Evolutionary conservation across 2,113 vertebrate genomes (phyloP), one percentile per base, ranked within the genome.

Genomic region (Pipra filicauda): DNA sequence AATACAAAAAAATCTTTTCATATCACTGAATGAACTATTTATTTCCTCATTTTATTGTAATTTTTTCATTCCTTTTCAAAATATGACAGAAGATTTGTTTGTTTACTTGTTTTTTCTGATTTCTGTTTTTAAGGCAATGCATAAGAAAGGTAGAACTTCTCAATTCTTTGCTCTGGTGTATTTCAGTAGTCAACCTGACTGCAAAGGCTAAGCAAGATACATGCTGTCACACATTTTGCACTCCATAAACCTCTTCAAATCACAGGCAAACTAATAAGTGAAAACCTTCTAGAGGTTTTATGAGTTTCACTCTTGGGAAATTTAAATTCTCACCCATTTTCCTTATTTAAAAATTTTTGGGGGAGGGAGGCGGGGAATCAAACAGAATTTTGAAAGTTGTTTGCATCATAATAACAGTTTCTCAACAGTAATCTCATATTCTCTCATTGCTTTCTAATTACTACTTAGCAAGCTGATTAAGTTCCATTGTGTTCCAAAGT

Each of bases 401-500:
- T 98, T 97, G 93, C 91, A 93, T 97, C 94, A 96, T 95, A 98
- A 96, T 95, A 97, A 96, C 78, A 75, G 41, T 94, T 98, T 97
- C 85, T 97, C 88, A 92, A 85, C 83, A 96, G 86, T 96, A 97
- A 98, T 97, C 93, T 96, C 95, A 94, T 96, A 97, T 96, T 97
- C 93, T 97, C 85, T 97, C 95, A 96, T 89, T 97, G 91, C 96
- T 88, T 97, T 96, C 97, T 98, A 98, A 98, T 98, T 98, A 98
- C 97, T 97, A 97, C 96, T 98, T 98, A 98, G 97, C 93, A 97
- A 98, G 96, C 93, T 97, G 98, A 98, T 98, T 98, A 97, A 97
- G 95, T 97, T 96, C 95, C 74, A 97, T 98, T 98, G 97, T 98
- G 91, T 97, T 98, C 97, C 98, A 97, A 98, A 98, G 96, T 96